Evolutionary conservation across 1,140 invertebrate genomes (phyloP).

Genomic region (Gonioctena quinquepunctata): DNA sequence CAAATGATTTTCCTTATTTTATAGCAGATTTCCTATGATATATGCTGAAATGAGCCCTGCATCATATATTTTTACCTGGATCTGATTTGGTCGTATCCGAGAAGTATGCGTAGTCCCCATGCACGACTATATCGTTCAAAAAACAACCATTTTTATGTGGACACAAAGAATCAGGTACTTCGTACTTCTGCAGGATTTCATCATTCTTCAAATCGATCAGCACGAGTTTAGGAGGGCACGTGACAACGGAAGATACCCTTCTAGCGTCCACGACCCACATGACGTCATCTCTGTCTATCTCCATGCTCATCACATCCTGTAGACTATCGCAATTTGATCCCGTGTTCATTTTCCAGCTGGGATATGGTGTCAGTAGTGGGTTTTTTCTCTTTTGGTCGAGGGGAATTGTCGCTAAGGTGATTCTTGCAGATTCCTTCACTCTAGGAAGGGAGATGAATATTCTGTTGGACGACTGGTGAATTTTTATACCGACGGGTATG

Average conservation of each 20-base stretch:
- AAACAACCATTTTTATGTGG: conserved; percentile 54
- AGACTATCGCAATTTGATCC: conserved; percentile 23
- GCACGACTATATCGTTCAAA: conserved; percentile 69
- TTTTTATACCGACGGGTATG: conserved; percentile 51
- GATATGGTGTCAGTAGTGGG: conserved; percentile 34
- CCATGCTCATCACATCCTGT: conserved; percentile 68
- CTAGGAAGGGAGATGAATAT: conserved; percentile 55
- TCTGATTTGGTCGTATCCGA: conserved; percentile 65
- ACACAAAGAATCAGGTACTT: conserved; percentile 30
- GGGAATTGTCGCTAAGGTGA: conserved; percentile 48
- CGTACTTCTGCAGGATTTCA: conserved; percentile 59
- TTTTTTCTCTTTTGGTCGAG: conserved; percentile 27
- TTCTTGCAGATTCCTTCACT: conserved; percentile 50
- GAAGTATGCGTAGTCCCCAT: conserved; percentile 70
- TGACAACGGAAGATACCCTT: conserved; percentile 49
- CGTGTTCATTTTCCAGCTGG: conserved; percentile 35
- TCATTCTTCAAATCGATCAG: conserved; percentile 67
- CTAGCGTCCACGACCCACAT: conserved; percentile 74
- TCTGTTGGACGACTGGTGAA: conserved; percentile 43
- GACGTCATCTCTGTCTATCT: conserved; percentile 67
- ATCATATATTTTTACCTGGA: conserved; percentile 53
- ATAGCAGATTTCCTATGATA: too few species aligned
- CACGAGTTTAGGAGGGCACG: conserved; percentile 67
- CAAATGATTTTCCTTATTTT: too few species aligned
- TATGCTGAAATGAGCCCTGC: not conserved